These are phyloP conservation scores for Delphinapterus leucas DNA, from an alignment of 2,113 vertebrate genomes.

Conservation along the genomic window DNA sequence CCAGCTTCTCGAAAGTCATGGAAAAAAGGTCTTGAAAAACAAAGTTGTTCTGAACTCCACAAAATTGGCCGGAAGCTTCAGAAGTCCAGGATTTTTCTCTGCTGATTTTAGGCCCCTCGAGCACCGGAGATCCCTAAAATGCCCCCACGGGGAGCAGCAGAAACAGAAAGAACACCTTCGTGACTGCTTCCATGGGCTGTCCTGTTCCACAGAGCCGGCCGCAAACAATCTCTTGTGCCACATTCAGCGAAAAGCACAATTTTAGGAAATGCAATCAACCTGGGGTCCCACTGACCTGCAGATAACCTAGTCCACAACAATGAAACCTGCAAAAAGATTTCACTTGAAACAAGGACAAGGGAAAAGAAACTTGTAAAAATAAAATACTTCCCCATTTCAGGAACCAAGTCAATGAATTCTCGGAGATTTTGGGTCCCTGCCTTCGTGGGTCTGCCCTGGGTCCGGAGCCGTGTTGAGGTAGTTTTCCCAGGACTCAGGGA, in stretches of 20 bases:
- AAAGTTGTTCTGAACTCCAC: not conserved
- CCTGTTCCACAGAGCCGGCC: slow-evolving; percentile 35
- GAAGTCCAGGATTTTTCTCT: slow-evolving; percentile 66
- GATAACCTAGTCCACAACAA: slow-evolving; percentile 84
- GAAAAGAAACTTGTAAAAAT: not conserved
- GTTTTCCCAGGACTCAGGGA: not conserved
- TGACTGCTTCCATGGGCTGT: not conserved
- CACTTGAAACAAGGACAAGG: not conserved
- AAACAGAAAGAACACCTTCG: slow-evolving; percentile 76
- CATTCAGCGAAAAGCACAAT: slow-evolving; percentile 84
- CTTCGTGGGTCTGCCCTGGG: slow-evolving; percentile 34
- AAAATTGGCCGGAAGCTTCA: not conserved
- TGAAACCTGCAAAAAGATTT: slow-evolving; percentile 74
- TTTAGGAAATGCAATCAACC: slow-evolving; percentile 91
- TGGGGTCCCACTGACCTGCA: slow-evolving; percentile 83
- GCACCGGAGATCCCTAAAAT: not conserved
- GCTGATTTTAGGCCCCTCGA: slow-evolving; percentile 59
- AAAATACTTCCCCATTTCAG: slow-evolving; percentile 69
- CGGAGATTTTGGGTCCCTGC: slow-evolving; percentile 41
- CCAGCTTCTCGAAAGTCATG: not conserved
- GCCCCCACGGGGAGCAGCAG: not conserved
- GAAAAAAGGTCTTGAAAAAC: not conserved
- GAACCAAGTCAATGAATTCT: slow-evolving; percentile 65
- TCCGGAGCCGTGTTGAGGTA: slow-evolving; percentile 42
- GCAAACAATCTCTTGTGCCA: slow-evolving; percentile 74